These are phyloP conservation scores for Miniopterus natalensis DNA, from an alignment of 2,113 vertebrate species.

Conservation along the genomic window DNA sequence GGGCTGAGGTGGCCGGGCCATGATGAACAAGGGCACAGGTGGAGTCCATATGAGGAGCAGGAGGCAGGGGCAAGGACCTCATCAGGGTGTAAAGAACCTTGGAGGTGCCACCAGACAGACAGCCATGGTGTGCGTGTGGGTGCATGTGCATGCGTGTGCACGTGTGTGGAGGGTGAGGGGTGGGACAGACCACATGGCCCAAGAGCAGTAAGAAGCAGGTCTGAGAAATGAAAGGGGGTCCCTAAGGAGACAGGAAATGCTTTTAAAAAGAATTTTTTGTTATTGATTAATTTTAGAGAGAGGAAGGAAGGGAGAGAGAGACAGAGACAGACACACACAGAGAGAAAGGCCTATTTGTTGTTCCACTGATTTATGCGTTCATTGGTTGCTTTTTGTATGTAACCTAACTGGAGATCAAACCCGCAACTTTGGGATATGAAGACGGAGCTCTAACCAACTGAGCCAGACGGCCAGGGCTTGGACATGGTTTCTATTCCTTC, in stretches of 20 bases:
- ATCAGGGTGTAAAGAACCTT: not conserved
- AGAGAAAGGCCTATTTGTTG: not conserved
- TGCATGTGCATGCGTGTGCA: too few relatives aligned
- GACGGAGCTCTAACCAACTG: too few relatives aligned
- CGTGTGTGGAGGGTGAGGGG: not conserved
- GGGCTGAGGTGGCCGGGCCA: not conserved
- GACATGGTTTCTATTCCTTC: constrained; percentile 11
- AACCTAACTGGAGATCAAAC: not conserved
- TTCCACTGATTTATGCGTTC: too few relatives aligned
- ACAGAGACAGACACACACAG: not conserved
- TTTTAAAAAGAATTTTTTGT: not conserved
- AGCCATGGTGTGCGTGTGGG: not conserved
- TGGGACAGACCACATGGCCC: rapidly evolving
- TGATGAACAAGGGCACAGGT: not conserved
- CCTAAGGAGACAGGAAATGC: not conserved
- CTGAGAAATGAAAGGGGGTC: not conserved
- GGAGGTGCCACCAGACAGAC: not conserved
- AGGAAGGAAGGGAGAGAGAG: not conserved
- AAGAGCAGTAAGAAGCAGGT: not conserved
- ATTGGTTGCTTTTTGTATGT: too few relatives aligned
- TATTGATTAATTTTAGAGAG: not conserved
- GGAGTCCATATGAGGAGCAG: not conserved
- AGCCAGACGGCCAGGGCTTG: not conserved
- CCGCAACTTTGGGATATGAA: too few relatives aligned
- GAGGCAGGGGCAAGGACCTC: too few relatives aligned